Evolutionary conservation across 1,140 invertebrate species (phyloP).

Genomic region (Macrobrachium nipponense): DNA sequence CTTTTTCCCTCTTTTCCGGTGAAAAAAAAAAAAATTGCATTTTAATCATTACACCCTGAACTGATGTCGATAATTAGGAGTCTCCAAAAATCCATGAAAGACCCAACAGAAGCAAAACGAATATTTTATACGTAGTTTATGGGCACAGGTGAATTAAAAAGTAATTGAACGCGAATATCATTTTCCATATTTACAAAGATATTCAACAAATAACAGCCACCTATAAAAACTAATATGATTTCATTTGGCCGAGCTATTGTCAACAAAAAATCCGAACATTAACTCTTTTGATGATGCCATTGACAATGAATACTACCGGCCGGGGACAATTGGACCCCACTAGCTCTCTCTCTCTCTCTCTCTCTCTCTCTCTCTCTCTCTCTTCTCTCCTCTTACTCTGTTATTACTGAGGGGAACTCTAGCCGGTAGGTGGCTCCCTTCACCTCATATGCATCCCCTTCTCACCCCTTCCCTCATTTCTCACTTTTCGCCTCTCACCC

Average conservation of each 20-base stretch:
- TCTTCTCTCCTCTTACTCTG: slow-evolving; percentile 5
- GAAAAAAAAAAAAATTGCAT: too few species aligned
- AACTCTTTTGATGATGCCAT: slow-evolving; percentile 28
- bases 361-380: slow-evolving; percentile 18
- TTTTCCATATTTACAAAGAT: too few species aligned
- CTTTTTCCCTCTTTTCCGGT: too few species aligned
- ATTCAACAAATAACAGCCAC: neutral
- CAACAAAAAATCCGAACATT: slow-evolving; percentile 19
- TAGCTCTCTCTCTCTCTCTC: neutral
- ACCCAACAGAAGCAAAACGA: too few species aligned
- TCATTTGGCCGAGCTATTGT: slow-evolving; percentile 4
- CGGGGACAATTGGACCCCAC: neutral
- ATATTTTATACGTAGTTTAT: too few species aligned
- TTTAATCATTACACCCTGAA: too few species aligned
- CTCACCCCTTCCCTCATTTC: neutral
- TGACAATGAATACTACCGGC: neutral
- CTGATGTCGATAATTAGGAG: too few species aligned
- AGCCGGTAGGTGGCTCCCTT: neutral
- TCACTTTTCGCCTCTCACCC: neutral
- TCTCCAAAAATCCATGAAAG: too few species aligned
- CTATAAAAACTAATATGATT: slow-evolving; percentile 22
- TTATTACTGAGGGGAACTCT: neutral
- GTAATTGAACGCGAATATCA: neutral
- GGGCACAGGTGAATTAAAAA: neutral
- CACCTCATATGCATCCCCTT: neutral